Evolutionary conservation across 2,888 invertebrate species (phyloP).

Genomic region (Choristoneura rosaceana): DNA sequence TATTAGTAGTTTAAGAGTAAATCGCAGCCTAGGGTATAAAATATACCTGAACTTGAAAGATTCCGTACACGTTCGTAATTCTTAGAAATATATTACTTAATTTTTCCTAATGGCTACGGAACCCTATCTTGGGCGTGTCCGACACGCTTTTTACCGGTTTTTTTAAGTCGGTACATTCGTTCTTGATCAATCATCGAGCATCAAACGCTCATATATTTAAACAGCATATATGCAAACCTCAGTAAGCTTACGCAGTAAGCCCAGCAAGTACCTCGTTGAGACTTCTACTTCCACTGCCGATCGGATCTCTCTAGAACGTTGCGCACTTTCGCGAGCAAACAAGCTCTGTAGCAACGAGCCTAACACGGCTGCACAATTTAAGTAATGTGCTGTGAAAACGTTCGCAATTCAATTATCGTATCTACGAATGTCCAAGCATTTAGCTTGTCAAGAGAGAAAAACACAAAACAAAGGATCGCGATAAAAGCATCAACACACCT

Average conservation of each 20-base stretch:
- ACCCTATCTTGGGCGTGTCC: no score
- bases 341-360: constrained; percentile 38
- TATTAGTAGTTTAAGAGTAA: no score
- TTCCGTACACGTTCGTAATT: no score
- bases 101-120: no score
- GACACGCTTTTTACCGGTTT: no score
- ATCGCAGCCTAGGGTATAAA: no score
- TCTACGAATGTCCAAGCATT: not conserved
- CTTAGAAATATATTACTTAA: no score
- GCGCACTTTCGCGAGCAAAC: constrained; percentile 40
- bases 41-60: no score
- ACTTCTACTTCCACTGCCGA: constrained; percentile 21
- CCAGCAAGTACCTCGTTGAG: not conserved
- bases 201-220: constrained; percentile 10
- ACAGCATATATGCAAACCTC: not conserved
- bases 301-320: constrained; percentile 29
- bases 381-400: constrained; percentile 1
- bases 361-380: constrained; percentile 26
- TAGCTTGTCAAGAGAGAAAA: not conserved
- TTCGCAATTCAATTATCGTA: constrained; percentile 12
- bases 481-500: no score
- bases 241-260: not conserved
- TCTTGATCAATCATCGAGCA: constrained; percentile 8
- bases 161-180: no score
- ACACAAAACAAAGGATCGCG: no score